Conservation (phyloP, 2,888 invertebrate genomes). For the Bombylius discolor region DNA sequence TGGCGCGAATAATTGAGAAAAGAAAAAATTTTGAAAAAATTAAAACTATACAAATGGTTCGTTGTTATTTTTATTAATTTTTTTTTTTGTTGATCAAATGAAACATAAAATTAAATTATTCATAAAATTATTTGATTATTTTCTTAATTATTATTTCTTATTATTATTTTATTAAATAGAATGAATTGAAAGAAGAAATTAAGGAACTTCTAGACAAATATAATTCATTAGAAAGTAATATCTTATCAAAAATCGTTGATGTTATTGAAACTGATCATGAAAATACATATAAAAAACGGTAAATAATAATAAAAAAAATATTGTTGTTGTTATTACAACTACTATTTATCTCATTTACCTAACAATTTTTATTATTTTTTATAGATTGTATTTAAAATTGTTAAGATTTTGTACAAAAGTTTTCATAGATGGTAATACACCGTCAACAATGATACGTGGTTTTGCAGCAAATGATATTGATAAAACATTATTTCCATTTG, state of each 20-base stretch:
- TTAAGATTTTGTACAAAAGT: constrained; percentile 4
- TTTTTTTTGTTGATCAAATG: background rate
- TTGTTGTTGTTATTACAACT: background rate
- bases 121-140: no score
- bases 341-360: background rate
- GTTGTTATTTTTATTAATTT: background rate
- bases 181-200: background rate
- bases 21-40: no score
- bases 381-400: constrained; percentile 1
- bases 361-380: background rate
- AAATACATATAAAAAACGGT: constrained; percentile 3
- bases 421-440: constrained; percentile 2
- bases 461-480: background rate
- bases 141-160: background rate
- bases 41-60: no score
- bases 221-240: background rate
- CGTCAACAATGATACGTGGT: constrained; percentile 5
- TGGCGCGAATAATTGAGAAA: no score
- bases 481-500: constrained; percentile 3
- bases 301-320: background rate
- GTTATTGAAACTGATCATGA: constrained; percentile 1
- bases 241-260: background rate
- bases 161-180: background rate
- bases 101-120: background rate
- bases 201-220: background rate